Conservation (phyloP, 2,888 invertebrate genomes). For the Drosophila histrio region DNA sequence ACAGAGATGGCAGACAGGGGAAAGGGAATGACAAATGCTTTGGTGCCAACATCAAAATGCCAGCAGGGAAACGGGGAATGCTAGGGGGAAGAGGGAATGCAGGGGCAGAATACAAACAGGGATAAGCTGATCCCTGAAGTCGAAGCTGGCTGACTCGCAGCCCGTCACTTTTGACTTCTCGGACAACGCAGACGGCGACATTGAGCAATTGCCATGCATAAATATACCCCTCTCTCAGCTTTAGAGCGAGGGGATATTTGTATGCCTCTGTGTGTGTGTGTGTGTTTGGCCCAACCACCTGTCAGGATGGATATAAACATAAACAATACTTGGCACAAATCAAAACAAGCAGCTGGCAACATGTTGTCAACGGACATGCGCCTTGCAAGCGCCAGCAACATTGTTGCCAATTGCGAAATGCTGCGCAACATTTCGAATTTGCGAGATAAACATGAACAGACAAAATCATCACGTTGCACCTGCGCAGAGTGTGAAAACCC, state of each 20-base stretch:
- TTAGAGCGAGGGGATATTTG: background rate
- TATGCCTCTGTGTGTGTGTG: constrained; percentile 7
- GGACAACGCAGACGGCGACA: constrained; percentile 60
- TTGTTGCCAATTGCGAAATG: constrained; percentile 47
- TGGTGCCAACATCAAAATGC: constrained; percentile 18
- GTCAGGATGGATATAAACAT: constrained; percentile 57
- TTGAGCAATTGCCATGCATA: constrained; percentile 77
- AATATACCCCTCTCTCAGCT: constrained; percentile 46
- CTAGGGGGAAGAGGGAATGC: background rate
- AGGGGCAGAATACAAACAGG: background rate
- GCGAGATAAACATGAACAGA: constrained; percentile 8
- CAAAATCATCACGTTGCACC: constrained; percentile 37
- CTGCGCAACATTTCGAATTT: constrained; percentile 42
- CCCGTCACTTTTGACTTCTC: constrained; percentile 31
- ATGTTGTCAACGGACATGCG: constrained; percentile 55
- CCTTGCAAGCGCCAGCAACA: constrained; percentile 28
- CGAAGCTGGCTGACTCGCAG: constrained; percentile 5
- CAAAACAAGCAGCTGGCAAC: constrained; percentile 45
- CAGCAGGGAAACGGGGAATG: background rate
- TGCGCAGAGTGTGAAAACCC: constrained; percentile 31
- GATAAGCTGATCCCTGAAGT: background rate
- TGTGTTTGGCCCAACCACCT: constrained; percentile 56
- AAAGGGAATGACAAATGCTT: constrained; percentile 48
- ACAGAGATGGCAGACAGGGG: background rate
- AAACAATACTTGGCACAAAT: constrained; percentile 50